Conservation (phyloP, 2,113 vertebrate genomes). For the Callospermophilus lateralis region DNA sequence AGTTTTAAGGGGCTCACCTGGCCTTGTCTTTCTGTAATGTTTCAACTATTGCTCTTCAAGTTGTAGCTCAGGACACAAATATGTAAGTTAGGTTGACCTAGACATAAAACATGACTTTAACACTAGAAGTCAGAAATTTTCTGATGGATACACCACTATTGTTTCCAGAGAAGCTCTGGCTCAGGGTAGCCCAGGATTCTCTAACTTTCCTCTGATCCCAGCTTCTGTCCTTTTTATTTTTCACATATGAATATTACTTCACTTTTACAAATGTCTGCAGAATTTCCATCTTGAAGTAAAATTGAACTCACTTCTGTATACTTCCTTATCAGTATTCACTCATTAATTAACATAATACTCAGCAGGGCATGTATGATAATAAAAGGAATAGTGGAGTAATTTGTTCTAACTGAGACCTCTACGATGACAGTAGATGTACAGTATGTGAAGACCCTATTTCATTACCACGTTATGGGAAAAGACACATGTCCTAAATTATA, state of each 20-base stretch:
- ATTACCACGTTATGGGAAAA: not conserved
- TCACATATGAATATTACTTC: not conserved
- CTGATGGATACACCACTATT: not conserved
- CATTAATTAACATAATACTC: not conserved
- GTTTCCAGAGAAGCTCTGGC: not conserved
- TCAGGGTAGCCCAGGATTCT: not conserved
- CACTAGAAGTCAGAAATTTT: not conserved
- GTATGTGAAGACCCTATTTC: not conserved
- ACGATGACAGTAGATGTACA: not conserved
- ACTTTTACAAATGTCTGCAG: not conserved
- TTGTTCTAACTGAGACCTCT: not conserved
- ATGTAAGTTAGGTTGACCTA: not conserved
- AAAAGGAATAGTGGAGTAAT: not conserved
- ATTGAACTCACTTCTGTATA: not conserved
- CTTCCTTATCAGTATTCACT: not conserved
- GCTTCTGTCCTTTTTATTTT: not conserved
- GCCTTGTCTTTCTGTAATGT: not conserved
- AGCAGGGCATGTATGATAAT: not conserved
- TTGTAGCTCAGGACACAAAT: not conserved
- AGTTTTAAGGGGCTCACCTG: not conserved
- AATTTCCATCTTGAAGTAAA: slow-evolving; percentile 7
- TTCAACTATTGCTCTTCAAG: not conserved
- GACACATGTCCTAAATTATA: not conserved
- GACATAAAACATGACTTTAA: not conserved
- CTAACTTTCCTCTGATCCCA: not conserved